Base-by-base conservation (phyloP, 1,140 invertebrate species). In the Drosophila takahashii region DNA sequence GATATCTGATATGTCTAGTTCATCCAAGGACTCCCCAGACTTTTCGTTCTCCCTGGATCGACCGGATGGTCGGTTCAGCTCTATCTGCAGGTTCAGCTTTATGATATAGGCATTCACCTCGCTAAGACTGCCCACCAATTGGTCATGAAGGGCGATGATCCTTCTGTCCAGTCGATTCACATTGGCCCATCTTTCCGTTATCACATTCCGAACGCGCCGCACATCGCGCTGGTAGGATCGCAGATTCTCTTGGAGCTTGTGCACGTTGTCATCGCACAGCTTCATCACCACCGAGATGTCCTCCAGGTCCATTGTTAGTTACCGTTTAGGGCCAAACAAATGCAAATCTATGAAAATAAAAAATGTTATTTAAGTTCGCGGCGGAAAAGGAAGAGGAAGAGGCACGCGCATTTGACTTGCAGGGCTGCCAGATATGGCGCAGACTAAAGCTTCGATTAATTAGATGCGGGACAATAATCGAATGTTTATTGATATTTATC, bases 51-150 rank as follows among this genome's bases (percentile, higher is more conserved):
- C 34, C 9, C 9, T 10, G 6, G 59, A 6, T n/a, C 6, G 6
- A 3, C 6, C 15, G 3, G 8, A 26, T 11, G 41, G 41, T 10
- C 59, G 32, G 29, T 79, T 79, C 0, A 81, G 39, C 18, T 79
- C 61, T 4, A 86, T 61, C 10, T 71, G 54, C 15, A 83, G 41
- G 44, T 69, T 79, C 10, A 87, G 52, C 39, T 72, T 76, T 2
- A 79, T 79, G 3, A 76, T 42, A 41, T 54, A 16, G 1, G 70
- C 62, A 32, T 87, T 87, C 0, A 87, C 47, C 4, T 50, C 26
- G 51, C 47, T 83, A 1, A 86, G 42, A 11, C 66, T 72, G n/a
- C 53, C 51, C 26, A 87, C 45, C 1, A 86, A 37, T 0, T 15
- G 16, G 36, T 87, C 58, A 39, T 87, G 75, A 5, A 81, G 4